phyloP scores from a whole-genome alignment of 2,888 invertebrate species.

The Lochmaea crataegi region DNA sequence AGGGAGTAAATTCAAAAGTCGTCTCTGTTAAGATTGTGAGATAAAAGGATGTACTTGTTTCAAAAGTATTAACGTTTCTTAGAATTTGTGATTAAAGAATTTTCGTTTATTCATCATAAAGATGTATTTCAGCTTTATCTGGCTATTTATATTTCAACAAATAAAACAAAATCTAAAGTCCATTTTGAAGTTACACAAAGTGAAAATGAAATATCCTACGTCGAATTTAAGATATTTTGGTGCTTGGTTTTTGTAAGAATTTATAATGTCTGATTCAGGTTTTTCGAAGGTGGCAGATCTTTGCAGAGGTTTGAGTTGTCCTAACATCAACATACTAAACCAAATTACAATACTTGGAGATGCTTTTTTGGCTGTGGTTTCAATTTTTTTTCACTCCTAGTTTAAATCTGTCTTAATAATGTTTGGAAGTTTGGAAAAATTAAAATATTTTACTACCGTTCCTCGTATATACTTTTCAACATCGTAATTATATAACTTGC shows the following conservation, averaged over 20 bases:
- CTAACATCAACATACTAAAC: too few species aligned
- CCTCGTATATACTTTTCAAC: background rate
- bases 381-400: too few species aligned
- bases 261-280: too few species aligned
- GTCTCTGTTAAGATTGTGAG: background rate
- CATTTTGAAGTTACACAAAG: too few species aligned
- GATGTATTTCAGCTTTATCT: slow-evolving; percentile 21
- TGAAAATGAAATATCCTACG: too few species aligned
- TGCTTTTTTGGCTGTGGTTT: too few species aligned
- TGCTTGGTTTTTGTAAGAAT: too few species aligned
- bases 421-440: background rate
- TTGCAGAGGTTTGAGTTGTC: too few species aligned
- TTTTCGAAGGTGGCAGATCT: too few species aligned
- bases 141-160: slow-evolving; percentile 17
- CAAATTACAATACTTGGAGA: too few species aligned
- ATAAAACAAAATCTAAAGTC: too few species aligned
- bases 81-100: slow-evolving; percentile 13
- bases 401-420: background rate
- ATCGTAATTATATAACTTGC: background rate
- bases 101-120: slow-evolving; percentile 21
- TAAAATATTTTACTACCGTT: background rate
- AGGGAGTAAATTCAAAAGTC: background rate
- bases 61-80: slow-evolving; percentile 26
- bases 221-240: too few species aligned
- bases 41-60: slow-evolving; percentile 20